A percentile compares a stretch with the other conserved stretches of the same genome.
Evolutionary conservation across 2,888 invertebrate species (phyloP).

Genomic region (Sinodicranocentrus sp.): DNA sequence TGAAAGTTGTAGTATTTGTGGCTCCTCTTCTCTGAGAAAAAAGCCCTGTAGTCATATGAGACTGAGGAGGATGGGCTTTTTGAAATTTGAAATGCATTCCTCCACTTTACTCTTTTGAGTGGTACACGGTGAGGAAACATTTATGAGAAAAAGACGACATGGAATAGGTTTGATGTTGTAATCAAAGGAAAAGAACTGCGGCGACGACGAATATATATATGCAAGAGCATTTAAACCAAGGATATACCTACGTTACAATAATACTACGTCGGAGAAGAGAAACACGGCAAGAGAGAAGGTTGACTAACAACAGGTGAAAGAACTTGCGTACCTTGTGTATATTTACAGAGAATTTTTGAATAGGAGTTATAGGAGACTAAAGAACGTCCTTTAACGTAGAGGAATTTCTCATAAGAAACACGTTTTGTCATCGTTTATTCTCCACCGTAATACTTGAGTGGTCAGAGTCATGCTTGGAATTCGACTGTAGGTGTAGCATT

Average conservation of each 20-base stretch:
- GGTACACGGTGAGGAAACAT: too few species aligned
- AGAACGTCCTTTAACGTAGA: constrained; percentile 17
- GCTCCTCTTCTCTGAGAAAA: constrained; percentile 1
- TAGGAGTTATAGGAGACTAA: too few species aligned
- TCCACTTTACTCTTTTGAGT: constrained; percentile 7
- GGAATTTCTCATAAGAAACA: not conserved
- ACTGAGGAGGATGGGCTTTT: too few species aligned
- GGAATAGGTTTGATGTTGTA: not conserved
- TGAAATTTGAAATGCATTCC: constrained; percentile 2
- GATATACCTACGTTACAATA: not conserved
- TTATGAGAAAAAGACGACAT: not conserved
- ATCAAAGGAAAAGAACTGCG: not conserved
- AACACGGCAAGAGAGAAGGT: constrained; percentile 16
- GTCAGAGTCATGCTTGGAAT: too few species aligned
- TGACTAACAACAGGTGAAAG: constrained; percentile 69
- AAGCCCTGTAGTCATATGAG: not conserved
- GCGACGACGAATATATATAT: too few species aligned
- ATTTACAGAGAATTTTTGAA: too few species aligned
- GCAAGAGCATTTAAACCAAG: not conserved
- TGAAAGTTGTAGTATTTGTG: constrained; percentile 2
- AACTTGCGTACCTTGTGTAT: too few species aligned
- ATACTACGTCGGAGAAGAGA: constrained; percentile 1
- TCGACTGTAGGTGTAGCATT: too few species aligned
- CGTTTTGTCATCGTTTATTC: too few species aligned
- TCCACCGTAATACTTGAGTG: too few species aligned